Evolutionary conservation across 1,140 invertebrate genomes (phyloP).

Genomic region (Hycleus cichorii): DNA sequence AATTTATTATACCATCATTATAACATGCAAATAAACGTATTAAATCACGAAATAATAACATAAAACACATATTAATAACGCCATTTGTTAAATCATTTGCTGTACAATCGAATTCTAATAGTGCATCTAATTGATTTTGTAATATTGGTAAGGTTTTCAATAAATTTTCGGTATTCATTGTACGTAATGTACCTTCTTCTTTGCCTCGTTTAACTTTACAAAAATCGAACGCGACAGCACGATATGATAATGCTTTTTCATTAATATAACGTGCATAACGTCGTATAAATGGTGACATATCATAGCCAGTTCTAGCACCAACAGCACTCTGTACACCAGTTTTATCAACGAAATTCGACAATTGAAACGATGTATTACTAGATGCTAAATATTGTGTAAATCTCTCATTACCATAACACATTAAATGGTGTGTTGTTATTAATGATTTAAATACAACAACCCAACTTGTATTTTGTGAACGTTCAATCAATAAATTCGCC

Average conservation of each 20-base stretch:
- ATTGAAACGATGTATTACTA: slow-evolving; percentile 98
- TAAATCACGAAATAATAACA: slow-evolving; percentile 97
- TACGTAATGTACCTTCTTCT: slow-evolving; percentile 93
- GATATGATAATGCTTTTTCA: slow-evolving; percentile 97
- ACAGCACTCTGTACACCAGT: slow-evolving; percentile 73
- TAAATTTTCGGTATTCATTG: slow-evolving; percentile 96
- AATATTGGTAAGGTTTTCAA: slow-evolving; percentile 94
- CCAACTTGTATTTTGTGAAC: slow-evolving; percentile 97
- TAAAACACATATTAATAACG: slow-evolving; percentile 98
- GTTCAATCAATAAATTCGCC: slow-evolving; percentile 95
- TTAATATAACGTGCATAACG: slow-evolving; percentile 99
- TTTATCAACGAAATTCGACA: slow-evolving; percentile 96
- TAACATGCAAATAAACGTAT: slow-evolving; percentile 98
- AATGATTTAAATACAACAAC: slow-evolving; percentile 98
- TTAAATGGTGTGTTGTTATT: slow-evolving; percentile 97
- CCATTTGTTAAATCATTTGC: slow-evolving; percentile 96
- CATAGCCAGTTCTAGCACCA: slow-evolving; percentile 73
- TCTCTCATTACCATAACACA: slow-evolving; percentile 99
- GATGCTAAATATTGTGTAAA: slow-evolving; percentile 99
- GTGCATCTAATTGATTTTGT: slow-evolving; percentile 89
- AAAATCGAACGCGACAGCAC: slow-evolving; percentile 98
- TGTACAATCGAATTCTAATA: slow-evolving; percentile 97
- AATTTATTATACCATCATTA: slow-evolving; percentile 99
- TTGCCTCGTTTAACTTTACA: slow-evolving; percentile 99
- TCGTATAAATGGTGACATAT: slow-evolving; percentile 99